Base-by-base conservation (phyloP, 1,140 invertebrate genomes). In the Proctacanthus coquilletti region DNA sequence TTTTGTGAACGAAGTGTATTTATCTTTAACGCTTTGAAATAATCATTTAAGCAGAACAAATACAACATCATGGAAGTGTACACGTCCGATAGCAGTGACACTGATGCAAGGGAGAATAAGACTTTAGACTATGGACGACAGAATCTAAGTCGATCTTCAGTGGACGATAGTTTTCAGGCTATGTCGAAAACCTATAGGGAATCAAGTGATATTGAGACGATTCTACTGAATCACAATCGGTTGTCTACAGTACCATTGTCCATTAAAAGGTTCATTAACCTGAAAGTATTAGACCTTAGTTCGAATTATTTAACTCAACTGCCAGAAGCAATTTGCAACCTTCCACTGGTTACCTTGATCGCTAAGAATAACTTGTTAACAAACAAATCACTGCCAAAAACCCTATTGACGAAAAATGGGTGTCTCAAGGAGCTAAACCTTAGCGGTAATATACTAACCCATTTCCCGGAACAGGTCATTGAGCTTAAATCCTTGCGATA, bases 281-380 rank as follows among this genome's bases (percentile, higher is more conserved):
- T 85, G 18, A 73, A 71, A 50, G 70, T 75, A 13, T 58, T 96
- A 39, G 88, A 96, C 59, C 59, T 96, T 13, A 93, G 87, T 46
- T 83, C 80, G 44, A 95, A 94, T 60, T 72, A 75, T n/a, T 53
- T 96, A 2, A 74, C 65, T 6, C 60, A 61, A 32, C 60, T 96
- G 18, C 78, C 84, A 3, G 77, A 89, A 40, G 53, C 52, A 11
- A 68, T 80, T 32, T 66, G 93, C 13, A 65, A 75, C 18, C 56
- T 72, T 42, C 74, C 79, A 5, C 57, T 93, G 17, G 56, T 68
- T 18, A 78, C 72, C 13, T 62, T 97, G 1, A 75, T 87, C 14
- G 82, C 81, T 1, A 86, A 85, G 63, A 89, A 94, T 52, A 98
- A 98, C 61, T 61, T 70, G 33, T 55, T 98, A 6, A 73, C 72